Percentiles rank a stretch among this genome's conserved stretches.
These are phyloP conservation scores for Rhea americana DNA, from an alignment of 2,113 vertebrate species.

Conservation along the genomic window DNA sequence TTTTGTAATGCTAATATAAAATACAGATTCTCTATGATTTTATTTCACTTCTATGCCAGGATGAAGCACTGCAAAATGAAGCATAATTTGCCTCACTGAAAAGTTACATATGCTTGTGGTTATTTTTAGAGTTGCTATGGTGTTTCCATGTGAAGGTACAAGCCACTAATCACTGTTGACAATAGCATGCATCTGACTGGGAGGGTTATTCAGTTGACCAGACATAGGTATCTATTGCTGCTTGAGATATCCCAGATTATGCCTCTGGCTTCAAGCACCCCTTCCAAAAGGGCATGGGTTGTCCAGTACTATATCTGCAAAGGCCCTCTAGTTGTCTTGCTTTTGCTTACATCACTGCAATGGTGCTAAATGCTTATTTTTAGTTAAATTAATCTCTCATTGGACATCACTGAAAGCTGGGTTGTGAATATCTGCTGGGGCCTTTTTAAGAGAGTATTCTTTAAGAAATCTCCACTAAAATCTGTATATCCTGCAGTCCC, in stretches of 20 bases:
- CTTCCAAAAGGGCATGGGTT: not conserved
- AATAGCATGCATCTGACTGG: not conserved
- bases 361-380: not conserved
- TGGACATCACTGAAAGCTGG: not conserved
- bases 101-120: not conserved
- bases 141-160: not conserved
- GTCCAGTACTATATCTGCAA: not conserved
- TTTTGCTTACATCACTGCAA: not conserved
- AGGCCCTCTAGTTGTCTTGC: not conserved
- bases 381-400: not conserved
- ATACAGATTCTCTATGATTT: not conserved
- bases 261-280: not conserved
- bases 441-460: not conserved
- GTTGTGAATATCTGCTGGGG: not conserved
- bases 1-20: not conserved
- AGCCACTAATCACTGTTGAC: fast-evolving
- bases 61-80: not conserved
- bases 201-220: not conserved
- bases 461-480: not conserved
- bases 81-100: not conserved
- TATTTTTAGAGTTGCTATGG: not conserved
- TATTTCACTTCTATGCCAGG: not conserved
- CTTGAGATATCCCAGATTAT: not conserved
- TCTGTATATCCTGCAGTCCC: not conserved
- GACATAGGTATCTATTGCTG: not conserved